Conservation (phyloP, 2,797 vertebrate genomes). For the Lithobates pipiens region DNA sequence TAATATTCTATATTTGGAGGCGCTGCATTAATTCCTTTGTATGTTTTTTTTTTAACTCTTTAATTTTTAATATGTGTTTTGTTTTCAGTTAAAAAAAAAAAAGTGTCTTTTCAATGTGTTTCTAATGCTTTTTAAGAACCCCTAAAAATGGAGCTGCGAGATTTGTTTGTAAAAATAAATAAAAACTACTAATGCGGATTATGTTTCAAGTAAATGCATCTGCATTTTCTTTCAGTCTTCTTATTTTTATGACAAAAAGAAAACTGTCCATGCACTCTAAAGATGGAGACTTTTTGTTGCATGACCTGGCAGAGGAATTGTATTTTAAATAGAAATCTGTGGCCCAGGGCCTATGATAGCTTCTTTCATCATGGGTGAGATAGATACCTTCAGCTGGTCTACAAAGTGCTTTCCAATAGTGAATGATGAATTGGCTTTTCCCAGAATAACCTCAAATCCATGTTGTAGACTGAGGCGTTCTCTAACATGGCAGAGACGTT, state of each 20-base stretch:
- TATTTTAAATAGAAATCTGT: neutral
- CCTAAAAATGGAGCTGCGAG: too few species aligned
- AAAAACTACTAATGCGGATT: too few species aligned
- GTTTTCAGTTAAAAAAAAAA: too few species aligned
- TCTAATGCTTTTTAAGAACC: too few species aligned
- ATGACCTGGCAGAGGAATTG: neutral
- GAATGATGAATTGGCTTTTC: conserved; percentile 84
- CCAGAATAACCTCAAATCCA: conserved; percentile 93
- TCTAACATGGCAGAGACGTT: conserved; percentile 86
- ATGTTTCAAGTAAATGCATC: neutral
- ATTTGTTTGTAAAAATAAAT: too few species aligned
- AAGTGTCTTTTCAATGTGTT: too few species aligned
- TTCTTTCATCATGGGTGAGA: neutral
- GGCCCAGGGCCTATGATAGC: too few species aligned
- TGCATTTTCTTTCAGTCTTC: neutral
- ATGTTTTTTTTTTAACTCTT: too few species aligned
- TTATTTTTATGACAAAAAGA: neutral
- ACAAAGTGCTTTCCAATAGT: conserved; percentile 87
- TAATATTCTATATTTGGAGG: too few species aligned
- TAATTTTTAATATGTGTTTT: too few species aligned
- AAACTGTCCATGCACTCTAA: neutral
- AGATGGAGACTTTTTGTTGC: neutral
- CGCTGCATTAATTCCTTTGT: too few species aligned
- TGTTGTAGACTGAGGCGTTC: conserved; percentile 89
- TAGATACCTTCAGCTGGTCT: conserved; percentile 87